These are phyloP conservation scores for Colletes collaris DNA, from an alignment of 2,888 invertebrate genomes.

Conservation along the genomic window DNA sequence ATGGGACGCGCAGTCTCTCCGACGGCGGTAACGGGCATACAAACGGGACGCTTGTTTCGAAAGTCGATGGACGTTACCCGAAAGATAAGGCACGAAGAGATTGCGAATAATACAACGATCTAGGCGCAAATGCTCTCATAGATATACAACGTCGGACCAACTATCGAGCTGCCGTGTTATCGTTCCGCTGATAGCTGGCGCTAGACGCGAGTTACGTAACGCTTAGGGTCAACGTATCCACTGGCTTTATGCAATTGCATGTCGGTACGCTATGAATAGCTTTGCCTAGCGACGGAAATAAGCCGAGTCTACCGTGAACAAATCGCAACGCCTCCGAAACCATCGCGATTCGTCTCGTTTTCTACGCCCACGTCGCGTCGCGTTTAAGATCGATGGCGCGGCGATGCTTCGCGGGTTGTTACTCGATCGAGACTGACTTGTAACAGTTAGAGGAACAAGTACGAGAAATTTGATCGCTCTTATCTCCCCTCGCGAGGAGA, in stretches of 20 bases:
- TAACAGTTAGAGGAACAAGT: too few relatives aligned
- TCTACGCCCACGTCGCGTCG: neutral
- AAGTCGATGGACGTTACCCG: conserved; percentile 58
- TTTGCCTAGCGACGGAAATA: conserved; percentile 63
- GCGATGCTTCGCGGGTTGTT: too few relatives aligned
- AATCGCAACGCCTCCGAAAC: conserved; percentile 24
- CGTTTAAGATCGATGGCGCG: too few relatives aligned
- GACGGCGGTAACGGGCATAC: conserved; percentile 34
- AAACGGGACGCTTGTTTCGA: conserved; percentile 60
- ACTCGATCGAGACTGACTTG: too few relatives aligned
- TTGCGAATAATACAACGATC: conserved; percentile 68
- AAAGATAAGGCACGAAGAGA: conserved; percentile 64
- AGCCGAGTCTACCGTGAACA: conserved; percentile 59
- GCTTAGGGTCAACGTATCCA: conserved; percentile 82
- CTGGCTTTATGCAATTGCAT: conserved; percentile 81
- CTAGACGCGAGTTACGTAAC: conserved; percentile 77
- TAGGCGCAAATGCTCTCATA: conserved; percentile 60
- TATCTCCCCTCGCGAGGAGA: too few relatives aligned
- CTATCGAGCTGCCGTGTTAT: conserved; percentile 73
- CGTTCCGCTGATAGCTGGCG: conserved; percentile 75
- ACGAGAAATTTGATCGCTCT: too few relatives aligned
- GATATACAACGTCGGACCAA: conserved; percentile 62
- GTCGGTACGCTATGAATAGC: conserved; percentile 81
- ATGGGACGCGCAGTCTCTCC: conserved; percentile 29
- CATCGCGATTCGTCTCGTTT: conserved; percentile 3